A percentile compares a stretch with the other conserved stretches of the same genome.
Conservation (phyloP, 2,113 vertebrate genomes). For the Sciurus niger region DNA sequence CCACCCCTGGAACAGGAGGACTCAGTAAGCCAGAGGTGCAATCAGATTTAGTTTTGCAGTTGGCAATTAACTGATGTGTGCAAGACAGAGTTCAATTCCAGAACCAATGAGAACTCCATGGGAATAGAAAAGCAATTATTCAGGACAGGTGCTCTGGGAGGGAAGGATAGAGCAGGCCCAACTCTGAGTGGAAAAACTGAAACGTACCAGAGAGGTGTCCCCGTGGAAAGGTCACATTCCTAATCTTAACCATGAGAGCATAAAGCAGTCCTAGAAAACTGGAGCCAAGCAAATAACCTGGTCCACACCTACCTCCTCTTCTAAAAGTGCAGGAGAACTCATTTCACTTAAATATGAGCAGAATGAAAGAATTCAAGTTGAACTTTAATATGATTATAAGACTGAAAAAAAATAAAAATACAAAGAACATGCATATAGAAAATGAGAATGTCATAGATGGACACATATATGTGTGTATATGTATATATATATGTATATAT, state of each 20-base stretch:
- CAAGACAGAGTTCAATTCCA: background rate
- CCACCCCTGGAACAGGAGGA: no score
- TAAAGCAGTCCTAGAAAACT: no score
- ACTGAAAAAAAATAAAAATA: background rate
- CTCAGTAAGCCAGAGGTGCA: background rate
- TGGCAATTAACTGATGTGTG: background rate
- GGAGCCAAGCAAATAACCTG: background rate
- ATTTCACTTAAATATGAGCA: background rate
- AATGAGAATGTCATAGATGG: background rate
- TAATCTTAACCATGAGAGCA: background rate
- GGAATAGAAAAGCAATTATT: background rate
- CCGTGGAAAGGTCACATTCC: background rate
- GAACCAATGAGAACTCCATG: background rate
- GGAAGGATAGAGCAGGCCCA: background rate
- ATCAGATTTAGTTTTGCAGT: background rate
- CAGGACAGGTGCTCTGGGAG: background rate
- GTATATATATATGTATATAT: no score
- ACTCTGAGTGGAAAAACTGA: background rate
- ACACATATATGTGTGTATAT: no score
- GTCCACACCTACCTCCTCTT: background rate
- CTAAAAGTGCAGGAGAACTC: no score
- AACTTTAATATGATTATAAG: background rate
- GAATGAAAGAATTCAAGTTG: background rate
- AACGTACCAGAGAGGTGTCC: background rate
- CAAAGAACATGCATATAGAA: background rate